Evolutionary conservation across 1,140 invertebrate genomes (phyloP).

Genomic region (Propsilocerus akamusi): DNA sequence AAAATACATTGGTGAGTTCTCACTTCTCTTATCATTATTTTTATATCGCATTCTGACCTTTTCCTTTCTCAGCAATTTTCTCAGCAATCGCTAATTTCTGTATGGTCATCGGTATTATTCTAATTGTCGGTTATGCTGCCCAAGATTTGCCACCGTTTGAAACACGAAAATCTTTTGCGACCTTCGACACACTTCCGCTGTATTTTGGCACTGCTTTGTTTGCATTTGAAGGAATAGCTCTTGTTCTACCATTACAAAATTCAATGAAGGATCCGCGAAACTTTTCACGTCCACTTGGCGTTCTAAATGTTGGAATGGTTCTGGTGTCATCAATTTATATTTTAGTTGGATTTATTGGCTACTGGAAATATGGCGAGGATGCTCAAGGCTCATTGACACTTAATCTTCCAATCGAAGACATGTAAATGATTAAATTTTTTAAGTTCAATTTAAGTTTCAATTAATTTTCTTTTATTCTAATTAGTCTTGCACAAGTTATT

Average conservation of each 20-base stretch:
- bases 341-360: slow-evolving; percentile 50
- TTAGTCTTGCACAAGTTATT: slow-evolving; percentile 35
- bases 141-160: slow-evolving; percentile 9
- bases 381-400: slow-evolving; percentile 42
- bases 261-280: slow-evolving; percentile 62
- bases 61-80: slow-evolving; percentile 29
- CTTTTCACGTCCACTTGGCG: slow-evolving; percentile 56
- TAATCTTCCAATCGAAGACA: slow-evolving; percentile 29
- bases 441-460: neutral
- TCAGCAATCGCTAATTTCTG: slow-evolving; percentile 50
- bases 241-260: slow-evolving; percentile 73
- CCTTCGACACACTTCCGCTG: slow-evolving; percentile 22
- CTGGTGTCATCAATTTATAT: slow-evolving; percentile 56
- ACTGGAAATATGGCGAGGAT: slow-evolving; percentile 45
- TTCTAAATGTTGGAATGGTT: slow-evolving; percentile 66
- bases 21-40: neutral
- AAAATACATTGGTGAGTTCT: slow-evolving; percentile 32
- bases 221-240: slow-evolving; percentile 59
- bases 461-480: slow-evolving; percentile 11
- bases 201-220: slow-evolving; percentile 61
- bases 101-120: slow-evolving; percentile 41
- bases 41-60: neutral
- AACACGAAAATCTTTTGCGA: slow-evolving; percentile 9
- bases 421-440: slow-evolving; percentile 14
- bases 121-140: slow-evolving; percentile 51